Evolutionary conservation across 2,888 invertebrate species (phyloP), one percentile per base, ranked within the genome.

Genomic region (Catotricha subobsoleta): DNA sequence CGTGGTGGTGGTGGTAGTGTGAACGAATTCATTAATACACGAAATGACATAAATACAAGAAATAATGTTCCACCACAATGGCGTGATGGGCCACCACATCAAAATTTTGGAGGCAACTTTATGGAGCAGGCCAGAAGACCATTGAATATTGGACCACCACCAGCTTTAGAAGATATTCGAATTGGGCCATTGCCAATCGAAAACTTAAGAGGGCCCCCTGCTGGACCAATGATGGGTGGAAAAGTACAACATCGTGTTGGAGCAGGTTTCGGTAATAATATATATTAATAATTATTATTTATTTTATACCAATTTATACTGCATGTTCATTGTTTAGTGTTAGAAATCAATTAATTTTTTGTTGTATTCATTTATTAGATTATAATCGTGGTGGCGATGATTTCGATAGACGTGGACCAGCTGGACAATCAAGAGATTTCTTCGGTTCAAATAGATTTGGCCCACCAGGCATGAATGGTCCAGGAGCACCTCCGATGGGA

Each of bases 371-470:
- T 21, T 8, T 25, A 8, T 6, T 25, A 25, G 35, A 23, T 16
- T 23, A 23, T 23, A 21, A 21, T 4, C n/a, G n/a, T n/a, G n/a
- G 46, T 25, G 44, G 46, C 33, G 35, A 46, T 28, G 48, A 42
- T 23, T 42, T 38, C 12, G 39, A 37, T 8, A 18, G 31, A 20
- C 38, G 44, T 18, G 16, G 46, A 34, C 13, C 36, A 10, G 10
- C 13, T 47, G 45, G 45, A 9, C 28, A 42, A 23, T 37, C 13
- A 30, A 10, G 46, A 39, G 48, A 50, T 23, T 45, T 46, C 10
- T 40, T 41, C 20, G 41, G 35, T 27, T 58, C 56, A 42, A 62
- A 60, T 48, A 54, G 63, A 25, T 64, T 64, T 36, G 58, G 56
- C 47, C 58, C 49, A 44, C 44, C 44, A 40, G 27, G 40, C 25